Evolutionary conservation across 2,113 vertebrate genomes (phyloP).

Genomic region (Blennius ocellaris): DNA sequence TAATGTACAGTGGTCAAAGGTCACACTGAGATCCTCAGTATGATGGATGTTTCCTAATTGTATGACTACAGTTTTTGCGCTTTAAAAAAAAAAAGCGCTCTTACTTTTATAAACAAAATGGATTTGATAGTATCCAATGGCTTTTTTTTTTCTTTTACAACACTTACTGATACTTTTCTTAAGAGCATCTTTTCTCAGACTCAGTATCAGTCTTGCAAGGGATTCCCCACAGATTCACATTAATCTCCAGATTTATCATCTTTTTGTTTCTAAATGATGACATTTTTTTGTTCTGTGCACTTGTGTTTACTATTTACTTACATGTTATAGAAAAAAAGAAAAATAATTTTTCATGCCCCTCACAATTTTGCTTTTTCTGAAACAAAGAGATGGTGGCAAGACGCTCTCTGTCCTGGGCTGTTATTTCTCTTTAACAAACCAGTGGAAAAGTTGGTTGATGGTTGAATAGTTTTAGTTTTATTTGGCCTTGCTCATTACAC

Average conservation of each 20-base stretch:
- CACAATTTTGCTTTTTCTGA: constrained; percentile 42
- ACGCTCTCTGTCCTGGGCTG: constrained; percentile 12
- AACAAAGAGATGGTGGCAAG: constrained; percentile 8
- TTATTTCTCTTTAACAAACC: constrained; percentile 8
- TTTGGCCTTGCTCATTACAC: background rate
- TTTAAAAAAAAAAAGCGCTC: constrained; percentile 4
- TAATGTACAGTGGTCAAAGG: constrained; percentile 16
- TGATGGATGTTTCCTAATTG: constrained; percentile 15
- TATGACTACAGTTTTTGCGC: background rate
- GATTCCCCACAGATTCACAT: constrained; percentile 36
- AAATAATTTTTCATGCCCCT: constrained; percentile 33
- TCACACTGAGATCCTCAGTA: background rate
- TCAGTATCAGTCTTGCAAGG: constrained; percentile 56
- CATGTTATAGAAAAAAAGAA: constrained; percentile 23
- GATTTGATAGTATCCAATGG: constrained; percentile 40
- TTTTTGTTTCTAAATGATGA: constrained; percentile 64
- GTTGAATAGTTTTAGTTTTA: background rate
- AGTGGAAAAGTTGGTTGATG: constrained; percentile 6
- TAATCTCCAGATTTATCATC: constrained; percentile 55
- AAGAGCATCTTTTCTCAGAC: constrained; percentile 35
- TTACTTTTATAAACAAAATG: constrained; percentile 44
- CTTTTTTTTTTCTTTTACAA: constrained; percentile 41
- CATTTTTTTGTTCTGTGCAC: background rate
- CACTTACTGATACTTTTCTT: constrained; percentile 46
- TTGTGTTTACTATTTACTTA: constrained; percentile 24